Percentiles rank a stretch among this genome's conserved stretches.
Conservation (phyloP, 2,888 invertebrate genomes). For the Amblyjoppa fuscipennis region DNA sequence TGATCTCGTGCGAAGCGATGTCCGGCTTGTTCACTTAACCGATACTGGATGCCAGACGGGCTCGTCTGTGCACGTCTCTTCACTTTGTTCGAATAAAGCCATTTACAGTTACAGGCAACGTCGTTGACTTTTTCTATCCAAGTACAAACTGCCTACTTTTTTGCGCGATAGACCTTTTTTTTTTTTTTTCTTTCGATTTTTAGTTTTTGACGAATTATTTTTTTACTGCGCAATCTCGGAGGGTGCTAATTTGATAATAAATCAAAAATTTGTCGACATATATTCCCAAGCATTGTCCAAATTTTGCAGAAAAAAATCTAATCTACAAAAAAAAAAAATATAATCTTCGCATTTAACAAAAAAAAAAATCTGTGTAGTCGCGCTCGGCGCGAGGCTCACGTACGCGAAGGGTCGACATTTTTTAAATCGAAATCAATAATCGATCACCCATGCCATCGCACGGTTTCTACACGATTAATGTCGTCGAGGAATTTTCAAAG, state of each 20-base stretch:
- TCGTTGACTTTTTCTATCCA: neutral
- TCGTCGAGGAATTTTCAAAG: neutral
- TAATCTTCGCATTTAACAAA: too few relatives aligned
- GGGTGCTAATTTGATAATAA: neutral
- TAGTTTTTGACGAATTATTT: neutral
- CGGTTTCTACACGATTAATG: neutral
- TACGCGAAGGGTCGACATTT: too few relatives aligned
- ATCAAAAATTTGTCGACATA: too few relatives aligned
- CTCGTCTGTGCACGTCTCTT: neutral
- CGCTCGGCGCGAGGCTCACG: too few relatives aligned
- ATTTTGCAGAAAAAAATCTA: too few relatives aligned
- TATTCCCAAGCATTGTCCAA: too few relatives aligned
- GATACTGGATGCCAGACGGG: slow-evolving; percentile 1
- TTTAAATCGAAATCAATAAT: neutral
- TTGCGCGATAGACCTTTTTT: neutral
- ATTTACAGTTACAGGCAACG: neutral
- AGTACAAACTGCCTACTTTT: neutral
- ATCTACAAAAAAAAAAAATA: too few relatives aligned
- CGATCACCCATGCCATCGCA: neutral
- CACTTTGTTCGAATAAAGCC: neutral
- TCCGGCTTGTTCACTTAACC: slow-evolving; percentile 49
- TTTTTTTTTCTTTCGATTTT: neutral
- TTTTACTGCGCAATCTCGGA: neutral
- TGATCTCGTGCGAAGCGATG: slow-evolving; percentile 53
- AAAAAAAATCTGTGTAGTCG: too few relatives aligned